These are phyloP conservation scores for Mastomys natalensis DNA, from an alignment of 2,113 vertebrate species.

Conservation along the genomic window DNA sequence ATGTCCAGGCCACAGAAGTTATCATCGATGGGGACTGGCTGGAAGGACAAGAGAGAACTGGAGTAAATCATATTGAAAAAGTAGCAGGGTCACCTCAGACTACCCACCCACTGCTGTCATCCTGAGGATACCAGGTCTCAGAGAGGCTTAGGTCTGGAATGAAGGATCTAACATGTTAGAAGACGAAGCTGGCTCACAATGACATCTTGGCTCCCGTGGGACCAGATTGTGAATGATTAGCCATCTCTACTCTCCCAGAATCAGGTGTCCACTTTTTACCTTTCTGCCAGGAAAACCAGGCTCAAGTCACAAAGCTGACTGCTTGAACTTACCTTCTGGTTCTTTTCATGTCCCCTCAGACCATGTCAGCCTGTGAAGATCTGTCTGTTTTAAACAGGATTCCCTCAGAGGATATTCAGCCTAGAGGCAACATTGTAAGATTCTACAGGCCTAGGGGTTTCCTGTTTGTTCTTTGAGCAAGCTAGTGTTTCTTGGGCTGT, in stretches of 20 bases:
- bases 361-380: background rate
- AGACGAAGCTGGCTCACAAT: no score
- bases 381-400: constrained; percentile 16
- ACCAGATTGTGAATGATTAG: background rate
- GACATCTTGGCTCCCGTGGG: fast-evolving
- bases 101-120: fast-evolving
- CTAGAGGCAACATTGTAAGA: background rate
- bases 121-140: background rate
- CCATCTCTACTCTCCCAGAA: background rate
- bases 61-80: constrained; percentile 58
- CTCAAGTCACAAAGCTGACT: background rate
- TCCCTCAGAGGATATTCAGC: background rate
- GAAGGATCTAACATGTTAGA: background rate
- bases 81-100: background rate
- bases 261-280: background rate
- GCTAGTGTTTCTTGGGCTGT: background rate
- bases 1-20: constrained; percentile 99
- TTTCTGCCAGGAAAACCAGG: background rate
- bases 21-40: constrained; percentile 99
- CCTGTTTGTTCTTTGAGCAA: background rate
- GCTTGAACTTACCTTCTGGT: background rate
- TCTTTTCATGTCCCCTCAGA: background rate
- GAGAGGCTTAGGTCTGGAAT: background rate
- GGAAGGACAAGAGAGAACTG: constrained; percentile 66
- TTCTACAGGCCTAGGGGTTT: background rate